Evolutionary conservation across 1,140 invertebrate species (phyloP), one percentile per base, ranked within the genome.

Genomic region (Drosophila tsacasi): DNA sequence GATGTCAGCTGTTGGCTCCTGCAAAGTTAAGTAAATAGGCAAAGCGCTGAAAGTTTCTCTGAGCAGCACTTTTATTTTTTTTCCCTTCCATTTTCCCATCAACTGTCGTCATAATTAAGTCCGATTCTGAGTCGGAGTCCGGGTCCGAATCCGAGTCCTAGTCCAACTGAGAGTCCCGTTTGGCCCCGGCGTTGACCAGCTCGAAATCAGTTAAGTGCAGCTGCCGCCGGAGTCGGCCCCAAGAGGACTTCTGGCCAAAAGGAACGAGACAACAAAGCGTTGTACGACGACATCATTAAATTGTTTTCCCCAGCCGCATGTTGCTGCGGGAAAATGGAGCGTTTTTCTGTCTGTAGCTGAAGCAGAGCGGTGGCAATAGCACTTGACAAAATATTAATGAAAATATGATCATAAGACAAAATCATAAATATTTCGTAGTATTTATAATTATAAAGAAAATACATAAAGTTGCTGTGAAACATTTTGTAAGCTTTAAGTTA

Each of bases 251-350:
- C 40, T 59, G n/a, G 39, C 32, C 35, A 50, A 58, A 47, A 57
- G 40, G 62, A 66, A 59, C 49, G 65, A 12, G 65, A 15, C 44
- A 60, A 72, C 83, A 89, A 71, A 74, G 66, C 58, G 68, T 63
- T 64, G 79, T 60, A 66, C 84, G 81, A 75, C 84, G 83, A 80
- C 81, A 90, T 84, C 84, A 84, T 90, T 89, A 84, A 81, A 89
- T 90, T 89, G 84, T 90, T 87, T 89, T 89, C 84, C 81, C 84
- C 32, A 67, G 84, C 66, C 77, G 59, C 84, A 89, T 87, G 84
- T 81, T 72, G 62, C 62, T 21, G 10, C 12, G 17, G 21, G 21
- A 68, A 50, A 68, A 66, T 32, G 17, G 30, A 50, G 42, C 27
- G 68, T 63, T 63, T 63, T 55, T 37, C 52, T 44, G 21, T 49